A percentile compares a stretch with the other conserved stretches of the same genome.
Conservation (phyloP, 92 coral and sea anemone species). For the Epizoanthus fatuus region DNA sequence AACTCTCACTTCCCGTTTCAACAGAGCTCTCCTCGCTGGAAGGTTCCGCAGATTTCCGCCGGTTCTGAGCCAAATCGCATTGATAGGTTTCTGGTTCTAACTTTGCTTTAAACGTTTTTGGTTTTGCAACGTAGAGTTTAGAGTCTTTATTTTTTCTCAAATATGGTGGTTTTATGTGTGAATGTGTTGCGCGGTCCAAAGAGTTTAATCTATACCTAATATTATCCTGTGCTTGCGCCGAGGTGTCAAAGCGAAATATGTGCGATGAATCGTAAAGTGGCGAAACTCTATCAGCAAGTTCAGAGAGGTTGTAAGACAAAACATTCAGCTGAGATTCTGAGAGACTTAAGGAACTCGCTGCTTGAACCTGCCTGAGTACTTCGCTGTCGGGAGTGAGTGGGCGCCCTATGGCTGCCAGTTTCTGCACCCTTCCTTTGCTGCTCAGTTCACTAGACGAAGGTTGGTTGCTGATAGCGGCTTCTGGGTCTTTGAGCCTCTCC, state of each 20-base stretch:
- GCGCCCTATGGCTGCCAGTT: background rate
- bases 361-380: slow-evolving; percentile 32
- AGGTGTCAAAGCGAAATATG: slow-evolving; percentile 46
- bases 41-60: slow-evolving; percentile 39
- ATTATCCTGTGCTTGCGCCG: background rate
- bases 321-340: slow-evolving; percentile 80
- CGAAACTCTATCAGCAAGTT: slow-evolving; percentile 84
- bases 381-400: slow-evolving; percentile 42
- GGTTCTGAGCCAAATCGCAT: slow-evolving; percentile 19
- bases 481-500: background rate
- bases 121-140: slow-evolving; percentile 67
- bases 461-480: background rate
- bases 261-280: slow-evolving; percentile 59
- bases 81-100: slow-evolving; percentile 28
- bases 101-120: slow-evolving; percentile 71
- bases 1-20: slow-evolving; percentile 29
- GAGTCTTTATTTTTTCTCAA: slow-evolving; percentile 55
- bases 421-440: background rate
- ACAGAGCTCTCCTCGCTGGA: slow-evolving; percentile 28
- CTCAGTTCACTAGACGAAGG: background rate
- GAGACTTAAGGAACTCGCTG: slow-evolving; percentile 47
- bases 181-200: slow-evolving; percentile 24
- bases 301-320: slow-evolving; percentile 80
- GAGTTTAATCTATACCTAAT: slow-evolving; percentile 36
- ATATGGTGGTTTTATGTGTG: slow-evolving; percentile 76